A percentile compares a stretch with the other conserved stretches of the same genome.
Conservation (phyloP, 2,113 vertebrate genomes). For the Nesoenas mayeri region DNA sequence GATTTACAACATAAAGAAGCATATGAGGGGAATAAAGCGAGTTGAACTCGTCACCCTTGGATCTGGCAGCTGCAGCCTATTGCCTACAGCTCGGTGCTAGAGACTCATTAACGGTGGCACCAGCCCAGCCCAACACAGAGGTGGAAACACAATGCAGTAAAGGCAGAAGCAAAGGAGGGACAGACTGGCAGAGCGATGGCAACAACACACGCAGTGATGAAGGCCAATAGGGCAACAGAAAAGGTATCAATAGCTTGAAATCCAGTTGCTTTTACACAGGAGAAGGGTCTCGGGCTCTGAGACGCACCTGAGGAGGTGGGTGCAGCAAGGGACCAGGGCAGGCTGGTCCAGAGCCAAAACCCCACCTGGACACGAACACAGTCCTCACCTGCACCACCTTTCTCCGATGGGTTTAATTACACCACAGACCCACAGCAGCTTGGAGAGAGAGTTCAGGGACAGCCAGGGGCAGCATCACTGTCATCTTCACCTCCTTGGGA, state of each 20-base stretch:
- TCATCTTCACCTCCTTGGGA: neutral
- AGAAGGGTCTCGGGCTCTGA: neutral
- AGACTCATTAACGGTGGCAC: neutral
- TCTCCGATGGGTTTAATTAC: neutral
- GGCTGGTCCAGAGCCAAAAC: neutral
- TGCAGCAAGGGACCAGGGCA: neutral
- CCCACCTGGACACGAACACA: neutral
- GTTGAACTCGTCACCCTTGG: accelerated
- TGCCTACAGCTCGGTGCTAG: neutral
- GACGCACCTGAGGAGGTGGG: accelerated
- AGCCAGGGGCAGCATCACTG: neutral
- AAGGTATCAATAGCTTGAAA: neutral
- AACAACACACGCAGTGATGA: neutral
- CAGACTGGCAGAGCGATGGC: neutral
- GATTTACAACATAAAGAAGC: neutral
- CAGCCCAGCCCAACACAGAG: neutral
- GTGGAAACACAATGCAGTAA: neutral
- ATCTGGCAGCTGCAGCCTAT: neutral
- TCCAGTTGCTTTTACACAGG: neutral
- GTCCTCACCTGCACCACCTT: neutral
- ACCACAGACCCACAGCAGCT: neutral
- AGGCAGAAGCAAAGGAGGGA: neutral
- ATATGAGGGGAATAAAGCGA: neutral
- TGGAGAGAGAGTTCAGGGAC: neutral
- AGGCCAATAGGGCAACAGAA: neutral